Evolutionary conservation across 1,140 invertebrate species (phyloP).

Genomic region (Psix sp.): DNA sequence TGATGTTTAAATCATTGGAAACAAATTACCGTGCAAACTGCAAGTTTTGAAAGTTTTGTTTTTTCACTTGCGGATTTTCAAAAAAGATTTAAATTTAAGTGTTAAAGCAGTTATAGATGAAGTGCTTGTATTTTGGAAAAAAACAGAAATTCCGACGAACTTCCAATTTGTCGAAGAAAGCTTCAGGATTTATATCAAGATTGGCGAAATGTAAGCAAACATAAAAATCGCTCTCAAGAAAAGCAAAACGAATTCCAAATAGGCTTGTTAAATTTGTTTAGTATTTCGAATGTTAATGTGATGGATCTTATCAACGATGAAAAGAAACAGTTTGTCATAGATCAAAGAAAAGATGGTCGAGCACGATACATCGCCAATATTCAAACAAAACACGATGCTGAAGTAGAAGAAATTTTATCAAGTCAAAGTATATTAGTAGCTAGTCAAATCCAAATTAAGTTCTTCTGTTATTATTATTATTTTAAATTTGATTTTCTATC

Average conservation of each 20-base stretch:
- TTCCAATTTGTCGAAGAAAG: neutral
- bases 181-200: neutral
- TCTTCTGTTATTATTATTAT: too few relatives aligned
- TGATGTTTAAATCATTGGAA: neutral
- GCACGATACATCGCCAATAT: slow-evolving; percentile 12
- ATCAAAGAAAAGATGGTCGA: slow-evolving; percentile 15
- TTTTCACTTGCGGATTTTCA: neutral
- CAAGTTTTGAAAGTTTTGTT: slow-evolving; percentile 2
- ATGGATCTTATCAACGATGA: neutral
- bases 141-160: slow-evolving; percentile 4
- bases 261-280: neutral
- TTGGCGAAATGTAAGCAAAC: neutral
- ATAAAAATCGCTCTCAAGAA: neutral
- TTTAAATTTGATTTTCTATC: too few relatives aligned
- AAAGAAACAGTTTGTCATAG: slow-evolving; percentile 1
- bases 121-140: slow-evolving; percentile 2
- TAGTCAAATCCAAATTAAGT: too few relatives aligned
- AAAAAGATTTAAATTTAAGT: neutral
- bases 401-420: slow-evolving; percentile 10
- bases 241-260: neutral
- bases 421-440: too few relatives aligned
- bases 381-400: slow-evolving; percentile 3
- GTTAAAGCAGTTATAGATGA: neutral
- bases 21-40: slow-evolving; percentile 3
- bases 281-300: neutral